phyloP scores from a whole-genome alignment of 2,113 vertebrate genomes.

The Myrmecophaga tridactyla region DNA sequence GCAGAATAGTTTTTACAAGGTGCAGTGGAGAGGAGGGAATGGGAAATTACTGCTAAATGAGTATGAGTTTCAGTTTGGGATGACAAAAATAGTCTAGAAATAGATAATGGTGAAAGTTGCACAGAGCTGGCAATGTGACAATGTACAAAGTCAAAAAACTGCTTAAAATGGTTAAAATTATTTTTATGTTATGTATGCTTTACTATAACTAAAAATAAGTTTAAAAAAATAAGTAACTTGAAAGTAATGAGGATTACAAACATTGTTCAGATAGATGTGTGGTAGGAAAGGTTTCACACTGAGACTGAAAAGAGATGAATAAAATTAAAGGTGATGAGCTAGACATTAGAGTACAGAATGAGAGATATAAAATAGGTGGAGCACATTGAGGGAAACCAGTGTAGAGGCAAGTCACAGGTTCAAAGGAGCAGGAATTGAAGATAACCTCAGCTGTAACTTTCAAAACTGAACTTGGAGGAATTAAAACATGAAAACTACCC shows the following conservation, averaged over 20 bases:
- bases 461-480: not conserved
- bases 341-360: not conserved
- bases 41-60: too few relatives aligned
- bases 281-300: not conserved
- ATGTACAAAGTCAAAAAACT: too few relatives aligned
- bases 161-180: too few relatives aligned
- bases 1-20: too few relatives aligned
- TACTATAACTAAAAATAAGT: too few relatives aligned
- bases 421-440: not conserved
- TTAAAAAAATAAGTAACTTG: too few relatives aligned
- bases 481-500: slow-evolving; percentile 36
- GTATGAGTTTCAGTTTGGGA: too few relatives aligned
- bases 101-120: too few relatives aligned
- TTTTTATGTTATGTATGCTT: too few relatives aligned
- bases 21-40: too few relatives aligned
- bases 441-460: not conserved
- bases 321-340: slow-evolving; percentile 7
- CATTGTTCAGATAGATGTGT: not conserved
- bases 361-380: slow-evolving; percentile 6
- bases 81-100: too few relatives aligned
- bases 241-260: not conserved
- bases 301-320: not conserved
- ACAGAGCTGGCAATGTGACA: too few relatives aligned
- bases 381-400: not conserved
- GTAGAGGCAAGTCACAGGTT: not conserved